Conservation (phyloP, 1,140 invertebrate species). For the Meloidogyne exigua region DNA sequence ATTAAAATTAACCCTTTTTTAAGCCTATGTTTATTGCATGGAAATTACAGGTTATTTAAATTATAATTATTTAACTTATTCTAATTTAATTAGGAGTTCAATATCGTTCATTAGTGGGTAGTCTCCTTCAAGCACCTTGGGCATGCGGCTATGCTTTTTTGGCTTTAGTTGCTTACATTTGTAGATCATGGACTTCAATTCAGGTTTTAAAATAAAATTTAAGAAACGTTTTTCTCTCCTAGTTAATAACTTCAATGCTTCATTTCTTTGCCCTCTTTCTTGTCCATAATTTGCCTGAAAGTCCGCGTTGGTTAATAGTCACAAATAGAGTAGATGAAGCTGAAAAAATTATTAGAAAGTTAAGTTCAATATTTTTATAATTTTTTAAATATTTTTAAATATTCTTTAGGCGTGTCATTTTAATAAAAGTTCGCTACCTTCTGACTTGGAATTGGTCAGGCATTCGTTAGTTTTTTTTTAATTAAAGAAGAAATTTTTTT, state of each 20-base stretch:
- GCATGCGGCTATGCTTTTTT: conserved; percentile 61
- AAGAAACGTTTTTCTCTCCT: conserved; percentile 18
- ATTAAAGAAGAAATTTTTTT: neutral
- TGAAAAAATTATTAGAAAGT: conserved; percentile 46
- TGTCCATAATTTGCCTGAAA: conserved; percentile 56
- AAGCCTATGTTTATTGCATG: conserved; percentile 63
- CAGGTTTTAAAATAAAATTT: conserved; percentile 37
- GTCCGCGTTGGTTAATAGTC: conserved; percentile 59
- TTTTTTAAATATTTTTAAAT: neutral
- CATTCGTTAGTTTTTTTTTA: conserved; percentile 6
- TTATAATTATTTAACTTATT: neutral
- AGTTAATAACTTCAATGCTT: conserved; percentile 55
- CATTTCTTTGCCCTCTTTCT: conserved; percentile 49
- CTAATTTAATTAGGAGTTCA: conserved; percentile 26
- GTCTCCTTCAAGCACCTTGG: conserved; percentile 60
- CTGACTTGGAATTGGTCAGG: conserved; percentile 54
- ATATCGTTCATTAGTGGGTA: conserved; percentile 57
- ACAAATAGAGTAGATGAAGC: conserved; percentile 57
- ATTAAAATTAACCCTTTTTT: neutral
- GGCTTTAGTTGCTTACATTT: conserved; percentile 58
- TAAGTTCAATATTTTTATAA: conserved; percentile 5
- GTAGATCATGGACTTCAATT: conserved; percentile 59
- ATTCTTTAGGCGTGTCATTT: conserved; percentile 58
- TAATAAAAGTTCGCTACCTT: conserved; percentile 56
- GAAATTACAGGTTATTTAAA: conserved; percentile 52